These are phyloP conservation scores for Mystacornis crossleyi DNA, from an alignment of 2,113 vertebrate species.

Conservation along the genomic window DNA sequence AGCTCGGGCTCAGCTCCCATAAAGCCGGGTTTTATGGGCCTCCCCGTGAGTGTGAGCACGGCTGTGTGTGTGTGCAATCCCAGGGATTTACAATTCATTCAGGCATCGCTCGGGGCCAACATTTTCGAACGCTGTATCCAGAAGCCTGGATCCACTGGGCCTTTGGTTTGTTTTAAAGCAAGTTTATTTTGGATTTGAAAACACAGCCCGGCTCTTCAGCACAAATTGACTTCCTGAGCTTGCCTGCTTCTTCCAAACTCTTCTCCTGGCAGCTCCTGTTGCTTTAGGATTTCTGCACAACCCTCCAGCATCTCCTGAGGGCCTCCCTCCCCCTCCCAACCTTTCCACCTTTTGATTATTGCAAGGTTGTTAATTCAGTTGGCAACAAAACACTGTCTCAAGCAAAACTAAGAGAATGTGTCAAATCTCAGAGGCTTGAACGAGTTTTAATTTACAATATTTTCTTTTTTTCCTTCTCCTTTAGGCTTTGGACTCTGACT, in stretches of 20 bases:
- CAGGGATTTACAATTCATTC: neutral
- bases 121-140: neutral
- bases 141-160: neutral
- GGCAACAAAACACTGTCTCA: neutral
- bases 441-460: neutral
- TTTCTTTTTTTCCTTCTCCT: neutral
- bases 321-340: neutral
- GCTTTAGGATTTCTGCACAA: neutral
- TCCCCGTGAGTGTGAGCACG: neutral
- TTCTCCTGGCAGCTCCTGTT: neutral
- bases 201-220: neutral
- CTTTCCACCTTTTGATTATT: neutral
- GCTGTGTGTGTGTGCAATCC: neutral
- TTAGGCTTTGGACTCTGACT: neutral
- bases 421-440: neutral
- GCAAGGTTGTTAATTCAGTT: neutral
- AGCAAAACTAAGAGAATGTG: neutral
- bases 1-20: neutral
- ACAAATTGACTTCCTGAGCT: neutral
- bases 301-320: neutral
- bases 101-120: neutral
- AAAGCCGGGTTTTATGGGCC: neutral
- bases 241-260: neutral
- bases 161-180: neutral
- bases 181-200: slow-evolving; percentile 21